These are phyloP conservation scores for Seriola rivoliana DNA, from an alignment of 2,113 vertebrate species.

Conservation along the genomic window DNA sequence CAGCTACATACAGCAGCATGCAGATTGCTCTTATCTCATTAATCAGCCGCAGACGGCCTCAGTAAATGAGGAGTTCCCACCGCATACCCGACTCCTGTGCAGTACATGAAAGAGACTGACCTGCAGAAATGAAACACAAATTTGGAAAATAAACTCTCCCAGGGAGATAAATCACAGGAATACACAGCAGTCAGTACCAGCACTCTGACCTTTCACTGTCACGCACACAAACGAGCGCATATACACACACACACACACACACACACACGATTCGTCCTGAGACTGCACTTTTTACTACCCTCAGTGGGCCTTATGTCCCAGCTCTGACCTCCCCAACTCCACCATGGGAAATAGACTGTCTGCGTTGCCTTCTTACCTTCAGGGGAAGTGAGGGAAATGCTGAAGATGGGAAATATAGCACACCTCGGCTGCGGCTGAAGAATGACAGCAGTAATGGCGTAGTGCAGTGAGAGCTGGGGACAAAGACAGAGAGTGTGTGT, in stretches of 20 bases:
- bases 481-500: conserved; percentile 46
- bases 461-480: conserved; percentile 18
- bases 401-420: conserved; percentile 27
- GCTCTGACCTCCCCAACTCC: conserved; percentile 68
- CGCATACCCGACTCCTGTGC: conserved; percentile 9
- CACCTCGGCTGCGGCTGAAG: conserved; percentile 10
- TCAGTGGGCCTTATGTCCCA: conserved; percentile 60
- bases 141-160: conserved; percentile 38
- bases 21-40: conserved; percentile 47
- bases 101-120: conserved; percentile 19
- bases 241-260: conserved; percentile 14
- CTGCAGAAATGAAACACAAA: conserved; percentile 45
- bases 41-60: conserved; percentile 46
- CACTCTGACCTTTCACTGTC: conserved; percentile 69
- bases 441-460: conserved; percentile 40
- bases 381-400: conserved; percentile 20
- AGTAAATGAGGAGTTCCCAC: conserved; percentile 39
- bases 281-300: conserved; percentile 70
- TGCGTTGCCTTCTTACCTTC: conserved; percentile 47
- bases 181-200: conserved; percentile 39
- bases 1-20: conserved; percentile 11
- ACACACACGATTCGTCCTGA: conserved; percentile 63
- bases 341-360: conserved; percentile 52
- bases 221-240: conserved; percentile 26
- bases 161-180: conserved; percentile 66